Conservation (phyloP, 1,140 invertebrate genomes). For the Drosophila pectinifera region DNA sequence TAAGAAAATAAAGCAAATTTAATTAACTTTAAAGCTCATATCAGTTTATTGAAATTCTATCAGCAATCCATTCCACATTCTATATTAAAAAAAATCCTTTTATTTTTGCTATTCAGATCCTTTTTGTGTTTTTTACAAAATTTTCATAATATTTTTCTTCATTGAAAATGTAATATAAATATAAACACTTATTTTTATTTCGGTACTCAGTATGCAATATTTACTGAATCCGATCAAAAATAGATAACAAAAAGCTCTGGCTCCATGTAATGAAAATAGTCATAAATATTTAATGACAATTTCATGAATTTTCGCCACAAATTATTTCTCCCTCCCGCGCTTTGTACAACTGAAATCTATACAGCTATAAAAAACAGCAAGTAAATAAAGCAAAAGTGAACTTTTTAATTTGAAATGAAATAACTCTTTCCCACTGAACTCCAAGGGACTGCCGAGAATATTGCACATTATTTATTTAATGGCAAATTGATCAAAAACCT, state of each 20-base stretch:
- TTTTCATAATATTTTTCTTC: too few species aligned
- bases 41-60: too few species aligned
- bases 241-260: not conserved
- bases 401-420: slow-evolving; percentile 8
- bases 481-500: slow-evolving; percentile 22
- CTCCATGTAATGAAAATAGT: not conserved
- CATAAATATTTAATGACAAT: slow-evolving; percentile 8
- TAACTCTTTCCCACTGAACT: slow-evolving; percentile 1
- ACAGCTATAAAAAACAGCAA: not conserved
- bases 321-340: not conserved
- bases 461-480: slow-evolving; percentile 29
- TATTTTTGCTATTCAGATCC: too few species aligned
- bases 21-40: too few species aligned
- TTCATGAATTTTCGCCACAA: slow-evolving; percentile 1
- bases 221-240: not conserved
- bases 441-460: slow-evolving; percentile 6
- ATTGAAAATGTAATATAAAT: not conserved
- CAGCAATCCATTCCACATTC: too few species aligned
- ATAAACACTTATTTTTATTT: not conserved
- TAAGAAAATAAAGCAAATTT: too few species aligned
- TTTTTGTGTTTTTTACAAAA: too few species aligned
- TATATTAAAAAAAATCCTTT: too few species aligned
- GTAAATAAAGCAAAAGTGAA: not conserved
- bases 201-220: not conserved
- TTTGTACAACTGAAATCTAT: not conserved